A percentile compares a stretch with the other conserved stretches of the same genome.
Evolutionary conservation across 2,797 vertebrate genomes (phyloP).

Genomic region (Scyliorhinus canicula): DNA sequence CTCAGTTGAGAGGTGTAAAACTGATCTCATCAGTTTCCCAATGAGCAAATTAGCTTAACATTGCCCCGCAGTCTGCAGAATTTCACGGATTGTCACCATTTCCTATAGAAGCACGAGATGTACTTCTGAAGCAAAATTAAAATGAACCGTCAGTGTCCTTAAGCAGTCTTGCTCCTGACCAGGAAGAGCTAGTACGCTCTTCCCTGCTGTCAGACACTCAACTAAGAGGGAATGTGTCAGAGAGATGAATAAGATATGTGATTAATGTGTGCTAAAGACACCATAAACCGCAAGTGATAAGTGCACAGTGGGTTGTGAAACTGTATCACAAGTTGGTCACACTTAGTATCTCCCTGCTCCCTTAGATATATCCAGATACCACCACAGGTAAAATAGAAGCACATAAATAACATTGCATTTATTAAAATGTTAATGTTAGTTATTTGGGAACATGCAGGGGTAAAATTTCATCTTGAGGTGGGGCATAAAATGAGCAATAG

Average conservation of each 20-base stretch:
- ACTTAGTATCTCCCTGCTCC: background rate
- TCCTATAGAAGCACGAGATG: background rate
- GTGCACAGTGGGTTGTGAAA: background rate
- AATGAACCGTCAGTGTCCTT: constrained; percentile 28
- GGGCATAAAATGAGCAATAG: background rate
- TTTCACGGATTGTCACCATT: background rate
- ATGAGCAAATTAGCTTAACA: background rate
- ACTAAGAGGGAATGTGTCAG: background rate
- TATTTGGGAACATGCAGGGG: background rate
- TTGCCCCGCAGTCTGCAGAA: background rate
- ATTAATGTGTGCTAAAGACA: background rate
- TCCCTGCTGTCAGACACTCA: background rate
- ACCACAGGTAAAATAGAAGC: background rate
- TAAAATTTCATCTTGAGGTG: background rate
- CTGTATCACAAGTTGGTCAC: background rate
- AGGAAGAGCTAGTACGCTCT: background rate
- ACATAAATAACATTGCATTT: background rate
- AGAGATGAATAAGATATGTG: background rate
- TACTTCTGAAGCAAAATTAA: background rate
- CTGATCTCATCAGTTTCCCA: background rate
- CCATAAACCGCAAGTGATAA: background rate
- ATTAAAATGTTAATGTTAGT: background rate
- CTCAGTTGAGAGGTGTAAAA: background rate
- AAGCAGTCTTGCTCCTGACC: constrained; percentile 18
- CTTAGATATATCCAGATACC: background rate